A percentile compares a stretch with the other conserved stretches of the same genome.
Evolutionary conservation across 2,797 vertebrate species (phyloP).

Genomic region (Phataginus tetradactyla): DNA sequence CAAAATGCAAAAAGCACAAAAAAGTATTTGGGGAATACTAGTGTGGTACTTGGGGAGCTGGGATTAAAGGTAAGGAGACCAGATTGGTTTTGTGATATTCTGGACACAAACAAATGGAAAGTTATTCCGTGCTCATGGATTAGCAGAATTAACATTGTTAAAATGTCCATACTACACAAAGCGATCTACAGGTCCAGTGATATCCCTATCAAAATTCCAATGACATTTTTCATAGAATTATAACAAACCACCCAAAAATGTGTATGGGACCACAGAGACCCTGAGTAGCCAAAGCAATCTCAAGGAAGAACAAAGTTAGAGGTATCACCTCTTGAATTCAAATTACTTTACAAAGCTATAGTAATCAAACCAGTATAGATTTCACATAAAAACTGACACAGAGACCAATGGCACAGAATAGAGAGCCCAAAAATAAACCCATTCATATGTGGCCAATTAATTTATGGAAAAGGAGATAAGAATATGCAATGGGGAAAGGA

Average conservation of each 20-base stretch:
- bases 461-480: not conserved
- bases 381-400: not conserved
- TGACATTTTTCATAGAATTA: not conserved
- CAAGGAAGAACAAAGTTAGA: not conserved
- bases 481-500: not conserved
- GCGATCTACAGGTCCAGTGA: not conserved
- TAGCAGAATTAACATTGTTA: not conserved
- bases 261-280: not conserved
- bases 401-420: not conserved
- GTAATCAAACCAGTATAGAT: not conserved
- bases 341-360: not conserved
- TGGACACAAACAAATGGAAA: not conserved
- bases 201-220: not conserved
- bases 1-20: not conserved
- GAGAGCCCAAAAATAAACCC: not conserved
- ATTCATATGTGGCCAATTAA: not conserved
- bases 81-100: not conserved
- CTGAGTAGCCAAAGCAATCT: not conserved
- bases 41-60: rapidly evolving
- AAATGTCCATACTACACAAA: not conserved
- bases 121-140: not conserved
- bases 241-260: not conserved
- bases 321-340: not conserved
- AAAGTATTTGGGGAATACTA: not conserved
- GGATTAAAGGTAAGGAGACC: not conserved